Conservation (phyloP, 1,140 invertebrate genomes). For the Maconellicoccus hirsutus region DNA sequence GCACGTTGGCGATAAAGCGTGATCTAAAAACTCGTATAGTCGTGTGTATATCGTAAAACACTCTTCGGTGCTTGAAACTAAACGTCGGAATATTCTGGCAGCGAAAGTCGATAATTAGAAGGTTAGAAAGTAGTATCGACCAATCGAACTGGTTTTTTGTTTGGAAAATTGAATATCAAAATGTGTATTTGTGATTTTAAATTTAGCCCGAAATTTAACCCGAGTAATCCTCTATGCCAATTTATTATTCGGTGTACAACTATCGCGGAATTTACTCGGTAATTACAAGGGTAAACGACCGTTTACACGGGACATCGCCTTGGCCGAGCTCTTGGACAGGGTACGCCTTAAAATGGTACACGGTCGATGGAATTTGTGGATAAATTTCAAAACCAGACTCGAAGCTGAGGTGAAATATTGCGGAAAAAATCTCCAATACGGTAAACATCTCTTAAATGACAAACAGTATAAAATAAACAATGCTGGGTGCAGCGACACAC, state of each 20-base stretch:
- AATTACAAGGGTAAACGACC: too few species aligned
- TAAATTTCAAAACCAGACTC: too few species aligned
- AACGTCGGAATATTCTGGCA: neutral
- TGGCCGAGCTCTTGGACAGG: too few species aligned
- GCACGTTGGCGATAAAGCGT: neutral
- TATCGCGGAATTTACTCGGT: too few species aligned
- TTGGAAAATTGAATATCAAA: neutral
- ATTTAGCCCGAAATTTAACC: too few species aligned
- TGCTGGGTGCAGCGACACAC: neutral
- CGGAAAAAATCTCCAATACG: neutral
- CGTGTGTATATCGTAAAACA: neutral
- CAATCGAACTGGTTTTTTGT: neutral
- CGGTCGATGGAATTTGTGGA: too few species aligned
- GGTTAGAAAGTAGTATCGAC: neutral
- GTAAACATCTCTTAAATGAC: neutral
- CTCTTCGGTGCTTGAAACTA: neutral
- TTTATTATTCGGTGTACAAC: too few species aligned
- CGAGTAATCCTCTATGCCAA: too few species aligned
- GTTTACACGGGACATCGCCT: too few species aligned
- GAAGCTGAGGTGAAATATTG: too few species aligned
- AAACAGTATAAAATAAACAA: neutral
- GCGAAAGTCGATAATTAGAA: neutral
- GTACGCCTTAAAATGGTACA: too few species aligned
- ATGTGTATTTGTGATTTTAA: too few species aligned
- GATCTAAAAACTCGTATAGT: neutral